These are phyloP conservation scores for Myxocyprinus asiaticus DNA, from an alignment of 2,113 vertebrate genomes.

Conservation along the genomic window DNA sequence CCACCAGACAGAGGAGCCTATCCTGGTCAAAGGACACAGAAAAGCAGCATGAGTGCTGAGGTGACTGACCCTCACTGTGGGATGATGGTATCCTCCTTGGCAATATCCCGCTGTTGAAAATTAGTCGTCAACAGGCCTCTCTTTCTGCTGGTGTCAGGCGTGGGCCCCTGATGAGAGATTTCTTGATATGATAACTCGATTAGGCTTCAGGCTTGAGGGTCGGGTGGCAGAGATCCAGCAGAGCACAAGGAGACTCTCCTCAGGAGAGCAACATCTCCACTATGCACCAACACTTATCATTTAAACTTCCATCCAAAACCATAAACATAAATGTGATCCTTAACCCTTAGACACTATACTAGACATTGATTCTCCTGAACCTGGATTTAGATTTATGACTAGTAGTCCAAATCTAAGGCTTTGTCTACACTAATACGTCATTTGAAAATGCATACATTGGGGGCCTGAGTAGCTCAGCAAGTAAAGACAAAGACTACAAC, in stretches of 20 bases:
- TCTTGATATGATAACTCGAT: slow-evolving; percentile 91
- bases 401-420: too few species aligned
- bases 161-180: slow-evolving; percentile 63
- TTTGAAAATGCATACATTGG: too few species aligned
- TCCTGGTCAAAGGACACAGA: slow-evolving; percentile 60
- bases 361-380: background rate
- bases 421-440: too few species aligned
- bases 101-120: slow-evolving; percentile 88
- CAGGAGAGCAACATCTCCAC: slow-evolving; percentile 62
- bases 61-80: slow-evolving; percentile 71
- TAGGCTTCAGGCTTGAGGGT: slow-evolving; percentile 79
- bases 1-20: slow-evolving; percentile 53
- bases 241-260: slow-evolving; percentile 68
- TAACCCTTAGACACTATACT: slow-evolving; percentile 50
- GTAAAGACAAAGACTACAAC: too few species aligned
- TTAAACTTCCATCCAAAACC: too few species aligned
- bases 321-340: too few species aligned
- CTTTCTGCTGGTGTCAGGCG: slow-evolving; percentile 77
- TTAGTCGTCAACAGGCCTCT: slow-evolving; percentile 83
- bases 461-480: too few species aligned
- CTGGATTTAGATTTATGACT: too few species aligned
- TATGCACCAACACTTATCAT: slow-evolving; percentile 59
- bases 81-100: slow-evolving; percentile 69
- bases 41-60: slow-evolving; percentile 68
- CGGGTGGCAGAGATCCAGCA: slow-evolving; percentile 66